A percentile compares a stretch with the other conserved stretches of the same genome.
phyloP scores from a whole-genome alignment of 53 echinoderm and acorn worm species.

The Holothuria scabra region DNA sequence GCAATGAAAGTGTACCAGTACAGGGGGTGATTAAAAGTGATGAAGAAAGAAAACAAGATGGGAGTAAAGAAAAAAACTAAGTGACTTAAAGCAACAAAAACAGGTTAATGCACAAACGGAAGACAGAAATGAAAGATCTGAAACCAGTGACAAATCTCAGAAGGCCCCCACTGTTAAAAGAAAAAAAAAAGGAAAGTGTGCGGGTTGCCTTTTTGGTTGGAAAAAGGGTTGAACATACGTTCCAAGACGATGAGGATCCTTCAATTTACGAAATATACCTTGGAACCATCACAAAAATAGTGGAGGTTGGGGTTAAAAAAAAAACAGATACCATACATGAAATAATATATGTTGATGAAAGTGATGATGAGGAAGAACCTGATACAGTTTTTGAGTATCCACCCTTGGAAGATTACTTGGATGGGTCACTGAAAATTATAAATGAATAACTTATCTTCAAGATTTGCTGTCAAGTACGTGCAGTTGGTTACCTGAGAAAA shows the following conservation, averaged over 20 bases:
- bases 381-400: neutral
- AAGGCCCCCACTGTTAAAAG: too few relatives aligned
- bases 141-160: too few relatives aligned
- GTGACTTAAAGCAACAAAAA: neutral
- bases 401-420: neutral
- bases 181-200: too few relatives aligned
- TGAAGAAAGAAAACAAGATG: neutral
- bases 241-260: neutral
- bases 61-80: neutral
- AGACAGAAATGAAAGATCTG: too few relatives aligned
- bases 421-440: neutral
- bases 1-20: neutral
- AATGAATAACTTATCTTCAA: neutral
- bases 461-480: too few relatives aligned
- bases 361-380: constrained; percentile 3
- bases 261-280: neutral
- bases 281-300: neutral
- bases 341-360: neutral
- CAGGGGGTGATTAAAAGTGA: neutral
- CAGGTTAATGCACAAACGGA: too few relatives aligned
- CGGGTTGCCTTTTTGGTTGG: too few relatives aligned
- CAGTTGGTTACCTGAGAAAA: too few relatives aligned
- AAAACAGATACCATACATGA: neutral
- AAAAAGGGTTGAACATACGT: too few relatives aligned
- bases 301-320: neutral